Conservation (phyloP, 35 echinoderm and acorn worm genomes). For the Anneissia japonica region DNA sequence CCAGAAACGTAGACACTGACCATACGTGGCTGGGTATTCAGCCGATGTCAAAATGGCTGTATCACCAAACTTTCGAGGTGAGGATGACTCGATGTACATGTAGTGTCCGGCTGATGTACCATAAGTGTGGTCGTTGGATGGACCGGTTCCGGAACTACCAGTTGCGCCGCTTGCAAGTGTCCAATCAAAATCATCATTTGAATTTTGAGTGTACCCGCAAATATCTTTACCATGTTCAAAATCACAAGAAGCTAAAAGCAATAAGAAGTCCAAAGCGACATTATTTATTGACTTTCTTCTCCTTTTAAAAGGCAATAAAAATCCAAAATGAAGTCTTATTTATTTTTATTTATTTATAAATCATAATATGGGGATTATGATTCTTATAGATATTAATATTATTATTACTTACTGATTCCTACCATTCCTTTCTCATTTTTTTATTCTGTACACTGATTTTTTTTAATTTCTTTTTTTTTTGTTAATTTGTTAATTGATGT, state of each 20-base stretch:
- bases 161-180: slow-evolving; percentile 27
- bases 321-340: no score
- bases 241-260: slow-evolving; percentile 10
- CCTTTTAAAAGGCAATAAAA: no score
- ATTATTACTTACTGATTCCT: no score
- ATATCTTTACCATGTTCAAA: slow-evolving; percentile 50
- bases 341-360: no score
- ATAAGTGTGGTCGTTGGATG: slow-evolving; percentile 46
- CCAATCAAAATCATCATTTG: slow-evolving; percentile 61
- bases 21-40: slow-evolving; percentile 1
- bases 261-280: no score
- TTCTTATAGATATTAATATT: no score
- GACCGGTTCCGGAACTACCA: slow-evolving; percentile 34
- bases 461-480: no score
- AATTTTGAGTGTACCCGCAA: slow-evolving; percentile 54
- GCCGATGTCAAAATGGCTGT: slow-evolving; percentile 34
- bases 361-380: no score
- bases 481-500: no score
- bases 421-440: no score
- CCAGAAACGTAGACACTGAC: slow-evolving; percentile 76
- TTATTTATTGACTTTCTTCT: no score
- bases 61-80: slow-evolving; percentile 1
- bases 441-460: no score
- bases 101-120: slow-evolving; percentile 41
- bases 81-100: slow-evolving; percentile 53